A percentile compares a stretch with the other conserved stretches of the same genome.
Conservation (phyloP, 2,888 invertebrate genomes). For the Ceratothoa steindachneri region DNA sequence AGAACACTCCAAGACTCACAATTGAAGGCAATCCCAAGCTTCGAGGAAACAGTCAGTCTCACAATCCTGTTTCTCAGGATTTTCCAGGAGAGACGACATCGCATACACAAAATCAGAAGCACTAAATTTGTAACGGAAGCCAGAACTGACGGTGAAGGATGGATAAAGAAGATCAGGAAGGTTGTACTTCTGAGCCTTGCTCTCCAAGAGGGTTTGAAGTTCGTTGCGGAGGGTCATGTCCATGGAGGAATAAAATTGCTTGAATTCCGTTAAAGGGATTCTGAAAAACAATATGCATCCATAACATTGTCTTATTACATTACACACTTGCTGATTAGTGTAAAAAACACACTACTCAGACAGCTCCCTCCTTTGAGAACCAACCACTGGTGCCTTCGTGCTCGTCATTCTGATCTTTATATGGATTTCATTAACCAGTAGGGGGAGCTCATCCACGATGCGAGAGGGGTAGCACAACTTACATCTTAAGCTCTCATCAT, state of each 20-base stretch:
- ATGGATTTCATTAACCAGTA: no score
- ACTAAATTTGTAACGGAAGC: conserved; percentile 72
- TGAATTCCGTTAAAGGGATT: conserved; percentile 78
- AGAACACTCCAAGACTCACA: no score
- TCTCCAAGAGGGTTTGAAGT: conserved; percentile 60
- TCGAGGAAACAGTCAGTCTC: conserved; percentile 31
- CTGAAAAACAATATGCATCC: conserved; percentile 23
- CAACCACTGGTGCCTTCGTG: no score
- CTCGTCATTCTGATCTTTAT: no score
- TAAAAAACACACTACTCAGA: no score
- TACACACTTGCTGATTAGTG: no score
- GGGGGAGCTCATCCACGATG: no score
- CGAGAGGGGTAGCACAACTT: no score
- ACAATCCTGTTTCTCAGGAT: conserved; percentile 55
- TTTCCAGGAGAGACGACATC: conserved; percentile 72
- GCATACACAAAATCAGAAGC: conserved; percentile 80
- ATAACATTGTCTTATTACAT: no score
- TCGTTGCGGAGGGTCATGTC: conserved; percentile 74
- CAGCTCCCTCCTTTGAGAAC: no score
- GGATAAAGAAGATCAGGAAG: conserved; percentile 68
- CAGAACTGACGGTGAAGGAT: conserved; percentile 74
- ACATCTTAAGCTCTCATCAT: no score
- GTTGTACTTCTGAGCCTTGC: conserved; percentile 62
- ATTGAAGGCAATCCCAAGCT: conserved; percentile 28
- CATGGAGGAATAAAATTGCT: conserved; percentile 81